A percentile compares a stretch with the other conserved stretches of the same genome.
Conservation (phyloP, 2,113 vertebrate species). For the Erinaceus europaeus region DNA sequence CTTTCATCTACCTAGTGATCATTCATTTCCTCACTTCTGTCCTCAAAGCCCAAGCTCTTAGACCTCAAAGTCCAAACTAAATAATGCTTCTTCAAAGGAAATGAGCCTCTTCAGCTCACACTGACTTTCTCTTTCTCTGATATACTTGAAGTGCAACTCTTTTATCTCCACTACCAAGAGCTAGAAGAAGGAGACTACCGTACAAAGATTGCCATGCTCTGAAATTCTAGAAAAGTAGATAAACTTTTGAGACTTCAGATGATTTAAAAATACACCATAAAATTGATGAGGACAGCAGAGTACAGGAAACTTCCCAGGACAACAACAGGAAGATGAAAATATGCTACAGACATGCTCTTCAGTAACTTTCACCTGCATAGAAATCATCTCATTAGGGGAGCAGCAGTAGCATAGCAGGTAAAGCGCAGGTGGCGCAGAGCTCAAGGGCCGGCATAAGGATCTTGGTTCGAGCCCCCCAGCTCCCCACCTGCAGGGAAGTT, state of each 20-base stretch:
- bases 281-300: neutral
- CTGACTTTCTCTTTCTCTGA: neutral
- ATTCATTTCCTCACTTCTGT: neutral
- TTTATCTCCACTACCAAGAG: neutral
- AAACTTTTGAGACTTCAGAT: neutral
- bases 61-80: conserved; percentile 35
- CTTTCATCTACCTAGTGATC: neutral
- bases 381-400: neutral
- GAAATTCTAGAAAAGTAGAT: neutral
- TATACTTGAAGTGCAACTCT: neutral
- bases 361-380: neutral
- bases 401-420: no score
- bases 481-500: no score
- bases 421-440: no score
- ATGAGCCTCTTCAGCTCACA: neutral
- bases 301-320: neutral
- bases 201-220: neutral
- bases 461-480: no score
- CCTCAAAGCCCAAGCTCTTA: no score
- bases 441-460: no score
- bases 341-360: neutral
- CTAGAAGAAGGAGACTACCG: neutral
- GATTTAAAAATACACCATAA: neutral
- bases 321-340: neutral
- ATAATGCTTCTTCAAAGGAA: neutral